Percentiles rank a stretch among this genome's conserved stretches.
phyloP scores from a whole-genome alignment of 1,140 invertebrate genomes.

The Lepidurus apus region DNA sequence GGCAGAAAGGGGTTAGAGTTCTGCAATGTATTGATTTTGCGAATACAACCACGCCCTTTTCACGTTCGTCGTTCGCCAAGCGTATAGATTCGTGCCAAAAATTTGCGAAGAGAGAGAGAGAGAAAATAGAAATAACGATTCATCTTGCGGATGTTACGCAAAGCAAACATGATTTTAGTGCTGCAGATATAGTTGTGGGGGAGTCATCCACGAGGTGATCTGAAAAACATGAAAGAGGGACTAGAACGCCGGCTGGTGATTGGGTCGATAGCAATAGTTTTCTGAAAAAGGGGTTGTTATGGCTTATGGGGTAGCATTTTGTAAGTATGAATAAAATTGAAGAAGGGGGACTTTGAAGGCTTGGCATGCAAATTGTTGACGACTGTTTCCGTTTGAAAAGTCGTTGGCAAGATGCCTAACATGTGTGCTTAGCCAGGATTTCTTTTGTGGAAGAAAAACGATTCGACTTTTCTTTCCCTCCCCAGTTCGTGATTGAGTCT shows the following conservation, averaged over 20 bases:
- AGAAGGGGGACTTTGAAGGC: background rate
- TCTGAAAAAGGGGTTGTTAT: too few species aligned
- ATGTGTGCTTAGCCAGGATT: slow-evolving; percentile 13
- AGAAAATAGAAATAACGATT: too few species aligned
- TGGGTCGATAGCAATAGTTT: too few species aligned
- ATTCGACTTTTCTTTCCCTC: background rate
- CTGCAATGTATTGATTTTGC: slow-evolving; percentile 13
- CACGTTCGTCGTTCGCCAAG: background rate
- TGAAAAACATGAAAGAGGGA: too few species aligned
- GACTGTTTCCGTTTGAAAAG: slow-evolving; percentile 19
- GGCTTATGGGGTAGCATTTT: too few species aligned
- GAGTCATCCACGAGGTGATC: too few species aligned
- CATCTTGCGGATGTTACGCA: too few species aligned
- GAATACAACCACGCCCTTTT: background rate
- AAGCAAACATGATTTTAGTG: too few species aligned
- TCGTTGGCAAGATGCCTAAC: slow-evolving; percentile 3
- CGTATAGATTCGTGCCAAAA: background rate
- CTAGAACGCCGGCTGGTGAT: too few species aligned
- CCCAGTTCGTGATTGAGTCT: too few species aligned
- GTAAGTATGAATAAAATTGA: slow-evolving; percentile 9
- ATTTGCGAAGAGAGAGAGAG: too few species aligned
- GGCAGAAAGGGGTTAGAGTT: background rate
- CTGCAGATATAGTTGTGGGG: too few species aligned
- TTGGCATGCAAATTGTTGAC: background rate
- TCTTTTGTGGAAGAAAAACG: background rate